phyloP scores from a whole-genome alignment of 2,888 invertebrate species.

The Agriopis aurantiaria region DNA sequence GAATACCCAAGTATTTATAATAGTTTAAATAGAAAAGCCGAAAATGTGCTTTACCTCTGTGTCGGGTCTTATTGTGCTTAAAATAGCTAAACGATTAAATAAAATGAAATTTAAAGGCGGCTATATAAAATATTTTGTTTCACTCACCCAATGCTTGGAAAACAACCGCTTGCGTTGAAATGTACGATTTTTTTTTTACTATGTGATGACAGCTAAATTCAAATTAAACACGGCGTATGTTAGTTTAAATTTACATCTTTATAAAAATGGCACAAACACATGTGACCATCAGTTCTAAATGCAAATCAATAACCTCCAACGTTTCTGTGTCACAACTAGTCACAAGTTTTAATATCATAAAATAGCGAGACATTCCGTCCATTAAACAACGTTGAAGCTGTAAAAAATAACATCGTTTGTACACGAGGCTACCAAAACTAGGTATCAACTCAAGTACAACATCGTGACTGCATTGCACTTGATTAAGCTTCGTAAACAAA shows the following conservation, averaged over 20 bases:
- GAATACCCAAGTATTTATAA: background rate
- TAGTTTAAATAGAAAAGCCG: too few species aligned
- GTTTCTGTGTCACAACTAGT: conserved; percentile 18
- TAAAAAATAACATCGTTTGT: conserved; percentile 37
- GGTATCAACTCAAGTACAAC: background rate
- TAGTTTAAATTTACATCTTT: background rate
- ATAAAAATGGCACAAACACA: conserved; percentile 1
- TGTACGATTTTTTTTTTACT: too few species aligned
- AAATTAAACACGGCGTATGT: background rate
- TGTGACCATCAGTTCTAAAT: conserved; percentile 9
- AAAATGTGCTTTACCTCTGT: too few species aligned
- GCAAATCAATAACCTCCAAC: conserved; percentile 16
- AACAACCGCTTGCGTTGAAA: too few species aligned
- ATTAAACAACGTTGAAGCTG: conserved; percentile 40
- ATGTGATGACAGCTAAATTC: too few species aligned
- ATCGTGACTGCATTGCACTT: background rate
- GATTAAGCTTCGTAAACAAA: too few species aligned
- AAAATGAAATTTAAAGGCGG: too few species aligned
- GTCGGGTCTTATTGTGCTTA: too few species aligned
- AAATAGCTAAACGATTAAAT: too few species aligned
- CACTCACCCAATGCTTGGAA: too few species aligned
- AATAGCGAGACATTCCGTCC: conserved; percentile 19
- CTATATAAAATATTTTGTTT: too few species aligned
- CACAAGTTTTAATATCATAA: conserved; percentile 19
- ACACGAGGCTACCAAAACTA: background rate